Evolutionary conservation across 2,888 invertebrate genomes (phyloP).

Genomic region (Timandra comae): DNA sequence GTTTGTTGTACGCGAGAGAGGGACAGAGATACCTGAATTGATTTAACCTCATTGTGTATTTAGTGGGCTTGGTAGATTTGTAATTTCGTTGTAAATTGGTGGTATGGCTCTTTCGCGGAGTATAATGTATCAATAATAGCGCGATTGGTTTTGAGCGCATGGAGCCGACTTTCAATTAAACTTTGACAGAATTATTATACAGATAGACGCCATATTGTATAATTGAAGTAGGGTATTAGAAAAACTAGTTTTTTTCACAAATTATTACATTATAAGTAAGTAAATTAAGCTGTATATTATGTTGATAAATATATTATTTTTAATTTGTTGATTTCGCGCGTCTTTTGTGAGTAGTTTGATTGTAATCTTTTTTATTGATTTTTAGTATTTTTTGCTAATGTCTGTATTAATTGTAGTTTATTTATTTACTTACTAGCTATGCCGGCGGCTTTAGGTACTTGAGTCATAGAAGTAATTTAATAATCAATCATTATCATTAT

Average conservation of each 20-base stretch:
- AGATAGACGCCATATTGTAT: slow-evolving; percentile 62
- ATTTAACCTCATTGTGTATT: slow-evolving; percentile 71
- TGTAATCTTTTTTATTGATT: too few species aligned
- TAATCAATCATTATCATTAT: too few species aligned
- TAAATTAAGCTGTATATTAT: slow-evolving; percentile 31
- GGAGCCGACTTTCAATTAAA: slow-evolving; percentile 70
- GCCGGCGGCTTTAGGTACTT: too few species aligned
- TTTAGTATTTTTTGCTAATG: too few species aligned
- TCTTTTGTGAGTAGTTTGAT: too few species aligned
- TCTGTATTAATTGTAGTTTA: too few species aligned
- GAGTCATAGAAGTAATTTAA: too few species aligned
- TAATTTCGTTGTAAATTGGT: slow-evolving; percentile 73
- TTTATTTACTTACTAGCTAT: too few species aligned
- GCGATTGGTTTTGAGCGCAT: slow-evolving; percentile 39
- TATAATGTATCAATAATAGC: slow-evolving; percentile 75
- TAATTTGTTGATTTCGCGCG: too few species aligned
- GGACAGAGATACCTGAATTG: slow-evolving; percentile 50
- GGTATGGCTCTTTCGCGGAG: slow-evolving; percentile 64
- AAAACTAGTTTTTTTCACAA: slow-evolving; percentile 30
- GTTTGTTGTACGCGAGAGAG: slow-evolving; percentile 12
- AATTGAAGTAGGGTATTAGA: too few species aligned
- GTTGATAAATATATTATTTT: slow-evolving; percentile 13
- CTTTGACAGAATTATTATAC: slow-evolving; percentile 74
- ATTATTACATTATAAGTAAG: slow-evolving; percentile 37
- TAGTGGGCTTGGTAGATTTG: slow-evolving; percentile 67